Evolutionary conservation across 1,140 invertebrate genomes (phyloP), one percentile per base, ranked within the genome.

Genomic region (Hyphantria cunea): DNA sequence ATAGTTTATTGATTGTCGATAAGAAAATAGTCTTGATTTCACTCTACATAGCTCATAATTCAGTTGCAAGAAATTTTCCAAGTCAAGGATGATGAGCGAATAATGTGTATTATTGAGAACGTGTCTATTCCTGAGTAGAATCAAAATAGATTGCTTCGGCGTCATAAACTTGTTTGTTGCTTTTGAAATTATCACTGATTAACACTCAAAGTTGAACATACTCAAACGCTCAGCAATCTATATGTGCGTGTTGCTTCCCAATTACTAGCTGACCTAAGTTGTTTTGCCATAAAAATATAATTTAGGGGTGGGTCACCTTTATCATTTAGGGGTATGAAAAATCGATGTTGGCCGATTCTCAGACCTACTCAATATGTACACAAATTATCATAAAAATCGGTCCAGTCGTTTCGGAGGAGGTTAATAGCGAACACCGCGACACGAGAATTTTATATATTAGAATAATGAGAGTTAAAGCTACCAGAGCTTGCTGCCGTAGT

Each of bases 161-260:
- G n/a, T 7, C 37, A 7, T 7, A 44, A n/a, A n/a, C 41, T 13
- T 6, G 41, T 44, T 44, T 44, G 41, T 44, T 44, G 41, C 41
- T n/a, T 12, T 3, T 31, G 37, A 11, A 58, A 49, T 58, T 58
- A 58, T 58, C 33, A 58, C n/a, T 12, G 47, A 15, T 49, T 56
- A 37, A 49, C 55, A 47, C 41, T 10, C 17, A n/a, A 49, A 58
- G 45, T 58, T 49, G 33, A 58, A 48, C 45, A 42, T 45, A 39
- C 32, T 37, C 11, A 14, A 37, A 49, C 44, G 33, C 39, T 8
- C n/a, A 17, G 37, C 47, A 41, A 48, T 48, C 32, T 48, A 47
- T 39, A 42, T 45, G 31, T 45, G 34, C 8, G 10, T 11, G 12
- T 58, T 39, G n/a, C 14, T 7, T 44, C 41, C 3, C 12, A 44